phyloP scores from a whole-genome alignment of 1,140 invertebrate species.

The Hyphantria cunea region DNA sequence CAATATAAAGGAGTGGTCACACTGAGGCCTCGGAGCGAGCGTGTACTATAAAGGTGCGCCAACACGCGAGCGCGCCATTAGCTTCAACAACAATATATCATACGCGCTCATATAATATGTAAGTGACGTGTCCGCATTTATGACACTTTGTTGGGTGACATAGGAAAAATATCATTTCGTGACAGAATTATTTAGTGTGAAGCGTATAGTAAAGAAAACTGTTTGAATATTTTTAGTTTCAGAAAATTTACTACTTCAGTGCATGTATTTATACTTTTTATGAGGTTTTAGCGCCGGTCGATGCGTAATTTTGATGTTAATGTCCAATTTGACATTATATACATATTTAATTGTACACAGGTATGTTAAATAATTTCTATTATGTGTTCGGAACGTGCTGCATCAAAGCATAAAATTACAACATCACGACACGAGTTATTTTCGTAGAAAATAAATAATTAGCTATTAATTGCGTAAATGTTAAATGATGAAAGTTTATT shows the following conservation, averaged over 20 bases:
- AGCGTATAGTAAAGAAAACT: conserved; percentile 37
- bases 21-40: conserved; percentile 27
- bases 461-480: neutral
- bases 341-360: neutral
- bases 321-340: conserved; percentile 1
- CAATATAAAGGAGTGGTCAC: conserved; percentile 56
- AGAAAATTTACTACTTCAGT: conserved; percentile 16
- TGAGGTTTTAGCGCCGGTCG: conserved; percentile 12
- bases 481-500: neutral
- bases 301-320: conserved; percentile 13
- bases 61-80: conserved; percentile 72
- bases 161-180: conserved; percentile 55
- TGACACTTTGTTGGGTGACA: conserved; percentile 61
- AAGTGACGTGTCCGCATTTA: conserved; percentile 66
- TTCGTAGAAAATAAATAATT: neutral
- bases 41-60: conserved; percentile 50
- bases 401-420: neutral
- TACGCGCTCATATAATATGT: conserved; percentile 70
- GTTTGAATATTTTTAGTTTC: conserved; percentile 31
- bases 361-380: conserved; percentile 1
- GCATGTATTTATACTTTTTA: conserved; percentile 27
- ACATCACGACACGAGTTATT: neutral
- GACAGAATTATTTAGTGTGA: conserved; percentile 52
- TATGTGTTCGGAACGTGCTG: conserved; percentile 1
- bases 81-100: conserved; percentile 62